These are phyloP conservation scores for Meteorus colon DNA, from an alignment of 2,888 invertebrate genomes.

Conservation along the genomic window DNA sequence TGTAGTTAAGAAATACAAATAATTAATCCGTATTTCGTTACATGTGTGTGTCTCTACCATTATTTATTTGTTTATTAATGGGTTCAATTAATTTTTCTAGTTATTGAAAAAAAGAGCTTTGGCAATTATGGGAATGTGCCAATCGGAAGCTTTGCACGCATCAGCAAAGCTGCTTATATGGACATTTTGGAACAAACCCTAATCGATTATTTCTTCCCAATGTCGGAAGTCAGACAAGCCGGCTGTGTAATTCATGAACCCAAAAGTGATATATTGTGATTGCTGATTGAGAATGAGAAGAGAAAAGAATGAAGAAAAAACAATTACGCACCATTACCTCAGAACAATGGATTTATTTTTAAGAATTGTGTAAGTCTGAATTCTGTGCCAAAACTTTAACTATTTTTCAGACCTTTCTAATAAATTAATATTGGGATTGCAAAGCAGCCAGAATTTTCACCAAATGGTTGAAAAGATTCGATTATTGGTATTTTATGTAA, in stretches of 20 bases:
- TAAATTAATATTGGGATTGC: background rate
- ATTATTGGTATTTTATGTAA: no score
- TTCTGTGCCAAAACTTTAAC: background rate
- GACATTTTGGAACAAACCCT: background rate
- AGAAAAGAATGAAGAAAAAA: background rate
- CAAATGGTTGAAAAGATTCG: no score
- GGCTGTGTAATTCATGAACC: background rate
- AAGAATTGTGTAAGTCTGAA: background rate
- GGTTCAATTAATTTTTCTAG: no score
- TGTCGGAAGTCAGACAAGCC: conserved; percentile 9
- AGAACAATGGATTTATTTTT: conserved; percentile 49
- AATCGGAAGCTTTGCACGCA: conserved; percentile 17
- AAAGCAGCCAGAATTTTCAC: no score
- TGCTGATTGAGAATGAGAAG: conserved; percentile 1
- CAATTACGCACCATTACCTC: conserved; percentile 51
- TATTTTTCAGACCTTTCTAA: background rate
- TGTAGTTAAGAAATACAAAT: no score
- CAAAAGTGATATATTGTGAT: conserved; percentile 1
- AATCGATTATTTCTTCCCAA: conserved; percentile 24
- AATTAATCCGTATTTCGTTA: no score
- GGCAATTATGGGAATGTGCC: no score
- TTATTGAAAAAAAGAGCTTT: no score
- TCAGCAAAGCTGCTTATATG: conserved; percentile 7
- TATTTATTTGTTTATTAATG: no score
- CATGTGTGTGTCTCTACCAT: no score